Conservation (phyloP, 1,140 invertebrate genomes). For the Spodoptera frugiperda region DNA sequence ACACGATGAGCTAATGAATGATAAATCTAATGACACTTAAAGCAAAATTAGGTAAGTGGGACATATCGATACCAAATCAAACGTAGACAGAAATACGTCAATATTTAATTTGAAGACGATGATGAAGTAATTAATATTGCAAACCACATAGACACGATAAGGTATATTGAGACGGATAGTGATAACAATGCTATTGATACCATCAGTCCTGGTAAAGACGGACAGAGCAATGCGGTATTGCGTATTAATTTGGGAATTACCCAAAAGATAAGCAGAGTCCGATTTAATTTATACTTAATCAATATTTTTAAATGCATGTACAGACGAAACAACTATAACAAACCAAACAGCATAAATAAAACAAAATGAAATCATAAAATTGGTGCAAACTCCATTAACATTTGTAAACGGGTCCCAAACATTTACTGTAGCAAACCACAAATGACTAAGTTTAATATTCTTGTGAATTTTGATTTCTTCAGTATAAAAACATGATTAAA, state of each 20-base stretch:
- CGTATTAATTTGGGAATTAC: constrained; percentile 7
- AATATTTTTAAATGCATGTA: too few species aligned
- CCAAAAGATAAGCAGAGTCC: background rate
- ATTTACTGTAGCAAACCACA: background rate
- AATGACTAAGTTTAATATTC: background rate
- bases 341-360: background rate
- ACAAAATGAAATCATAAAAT: background rate
- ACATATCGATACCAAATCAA: too few species aligned
- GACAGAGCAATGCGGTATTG: background rate
- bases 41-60: too few species aligned
- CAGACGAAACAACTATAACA: background rate
- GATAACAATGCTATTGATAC: background rate
- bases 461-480: background rate
- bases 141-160: background rate
- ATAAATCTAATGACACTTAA: too few species aligned
- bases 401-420: background rate
- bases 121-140: background rate
- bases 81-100: background rate
- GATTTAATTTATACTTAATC: too few species aligned
- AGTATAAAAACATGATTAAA: background rate
- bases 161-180: background rate
- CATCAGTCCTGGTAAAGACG: background rate
- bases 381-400: background rate
- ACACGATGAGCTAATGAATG: too few species aligned
- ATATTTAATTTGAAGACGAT: constrained; percentile 2